Percentiles rank a stretch among this genome's conserved stretches.
Conservation (phyloP, 2,888 invertebrate genomes). For the Campoletis raptor region DNA sequence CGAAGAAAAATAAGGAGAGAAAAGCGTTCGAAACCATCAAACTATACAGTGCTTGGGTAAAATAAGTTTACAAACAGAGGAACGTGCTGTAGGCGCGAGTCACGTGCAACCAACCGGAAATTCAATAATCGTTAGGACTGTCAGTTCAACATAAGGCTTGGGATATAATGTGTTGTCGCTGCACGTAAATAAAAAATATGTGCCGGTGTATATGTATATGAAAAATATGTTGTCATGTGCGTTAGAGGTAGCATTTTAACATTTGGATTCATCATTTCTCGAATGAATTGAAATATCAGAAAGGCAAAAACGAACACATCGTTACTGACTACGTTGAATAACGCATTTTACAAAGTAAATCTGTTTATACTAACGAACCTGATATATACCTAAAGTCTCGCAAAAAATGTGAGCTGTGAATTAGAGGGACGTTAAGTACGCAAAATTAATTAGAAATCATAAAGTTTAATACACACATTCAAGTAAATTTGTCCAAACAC, state of each 20-base stretch:
- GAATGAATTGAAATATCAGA: not conserved
- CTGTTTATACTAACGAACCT: not conserved
- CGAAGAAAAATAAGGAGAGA: conserved; percentile 13
- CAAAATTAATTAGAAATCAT: conserved; percentile 9
- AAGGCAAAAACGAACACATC: not conserved
- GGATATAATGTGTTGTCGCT: not conserved
- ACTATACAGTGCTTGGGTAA: not conserved
- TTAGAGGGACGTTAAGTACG: not conserved
- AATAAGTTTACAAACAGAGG: not conserved
- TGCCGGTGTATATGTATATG: not conserved
- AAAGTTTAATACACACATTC: not conserved
- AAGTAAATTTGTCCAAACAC: not conserved
- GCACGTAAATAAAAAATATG: not conserved
- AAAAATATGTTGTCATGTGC: not conserved
- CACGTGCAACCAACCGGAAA: conserved; percentile 30
- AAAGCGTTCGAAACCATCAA: conserved; percentile 8
- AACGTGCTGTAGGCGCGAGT: conserved; percentile 33
- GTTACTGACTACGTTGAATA: not conserved
- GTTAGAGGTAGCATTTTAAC: not conserved
- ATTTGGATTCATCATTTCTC: not conserved
- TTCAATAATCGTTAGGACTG: conserved; percentile 32
- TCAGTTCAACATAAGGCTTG: conserved; percentile 2
- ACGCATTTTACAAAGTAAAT: not conserved
- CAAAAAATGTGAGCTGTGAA: not conserved
- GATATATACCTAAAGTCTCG: not conserved